phyloP scores from a whole-genome alignment of 64 coral and sea anemone species.

The Pocillopora damicornis region DNA sequence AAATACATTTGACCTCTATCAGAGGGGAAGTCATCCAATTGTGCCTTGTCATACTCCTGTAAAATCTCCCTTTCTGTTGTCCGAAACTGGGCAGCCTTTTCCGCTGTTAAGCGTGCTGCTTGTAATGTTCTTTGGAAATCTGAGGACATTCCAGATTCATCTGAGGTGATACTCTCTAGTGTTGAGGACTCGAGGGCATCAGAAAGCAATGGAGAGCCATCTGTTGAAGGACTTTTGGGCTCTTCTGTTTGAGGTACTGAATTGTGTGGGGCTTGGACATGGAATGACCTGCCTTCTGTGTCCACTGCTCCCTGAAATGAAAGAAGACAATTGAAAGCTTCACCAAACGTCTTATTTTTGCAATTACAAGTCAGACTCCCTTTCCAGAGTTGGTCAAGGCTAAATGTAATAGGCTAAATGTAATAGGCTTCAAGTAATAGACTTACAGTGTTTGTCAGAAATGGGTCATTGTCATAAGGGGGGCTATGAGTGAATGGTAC shows the following conservation, averaged over 20 bases:
- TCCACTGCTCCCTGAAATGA: not conserved
- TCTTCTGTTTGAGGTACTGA: not conserved
- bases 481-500: not conserved
- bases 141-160: constrained; percentile 6
- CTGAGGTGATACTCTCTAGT: constrained; percentile 7
- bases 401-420: too few relatives aligned
- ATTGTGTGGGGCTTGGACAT: not conserved
- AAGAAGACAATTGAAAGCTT: not conserved
- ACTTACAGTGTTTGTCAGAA: constrained; percentile 11
- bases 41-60: not conserved
- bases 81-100: constrained; percentile 12
- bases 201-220: constrained; percentile 12
- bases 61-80: constrained; percentile 3
- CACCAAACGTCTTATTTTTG: too few relatives aligned
- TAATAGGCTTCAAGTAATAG: too few relatives aligned
- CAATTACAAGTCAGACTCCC: too few relatives aligned
- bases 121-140: constrained; percentile 8
- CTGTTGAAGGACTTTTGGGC: not conserved
- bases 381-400: too few relatives aligned
- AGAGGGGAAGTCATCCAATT: constrained; percentile 8
- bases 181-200: constrained; percentile 20
- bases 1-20: not conserved
- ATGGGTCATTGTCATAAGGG: not conserved
- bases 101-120: not conserved
- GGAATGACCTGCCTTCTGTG: not conserved